A percentile compares a stretch with the other conserved stretches of the same genome.
phyloP scores from a whole-genome alignment of 2,888 invertebrate species.

The Dasypolia templi region DNA sequence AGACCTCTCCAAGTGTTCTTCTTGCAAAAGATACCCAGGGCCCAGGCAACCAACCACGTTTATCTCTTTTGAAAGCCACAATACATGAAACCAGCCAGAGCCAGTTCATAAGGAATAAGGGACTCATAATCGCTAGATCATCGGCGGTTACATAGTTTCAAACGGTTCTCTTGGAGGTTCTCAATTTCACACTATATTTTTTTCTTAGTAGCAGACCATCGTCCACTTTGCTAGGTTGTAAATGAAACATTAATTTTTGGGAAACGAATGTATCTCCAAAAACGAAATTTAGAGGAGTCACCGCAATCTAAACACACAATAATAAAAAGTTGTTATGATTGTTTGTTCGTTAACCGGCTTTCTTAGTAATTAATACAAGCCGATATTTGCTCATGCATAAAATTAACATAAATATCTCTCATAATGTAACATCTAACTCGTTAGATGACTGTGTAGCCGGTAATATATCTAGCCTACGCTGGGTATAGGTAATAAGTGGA shows the following conservation, averaged over 20 bases:
- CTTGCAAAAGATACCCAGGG: background rate
- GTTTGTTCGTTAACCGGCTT: constrained; percentile 73
- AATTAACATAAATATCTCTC: constrained; percentile 80
- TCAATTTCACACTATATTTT: background rate
- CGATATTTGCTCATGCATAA: constrained; percentile 84
- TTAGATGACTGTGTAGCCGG: constrained; percentile 43
- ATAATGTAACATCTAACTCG: constrained; percentile 71
- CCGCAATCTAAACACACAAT: constrained; percentile 59
- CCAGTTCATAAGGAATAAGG: background rate
- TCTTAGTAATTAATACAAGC: constrained; percentile 81
- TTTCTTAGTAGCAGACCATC: background rate
- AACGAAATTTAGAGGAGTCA: constrained; percentile 44
- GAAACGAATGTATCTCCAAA: constrained; percentile 13
- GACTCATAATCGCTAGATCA: background rate
- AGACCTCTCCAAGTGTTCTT: background rate
- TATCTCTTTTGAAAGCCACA: background rate
- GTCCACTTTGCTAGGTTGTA: background rate
- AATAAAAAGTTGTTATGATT: constrained; percentile 70
- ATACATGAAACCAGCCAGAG: background rate
- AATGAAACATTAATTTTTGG: constrained; percentile 9
- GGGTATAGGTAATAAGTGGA: too few relatives aligned
- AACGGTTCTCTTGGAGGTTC: background rate
- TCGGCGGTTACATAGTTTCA: background rate
- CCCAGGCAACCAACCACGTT: background rate
- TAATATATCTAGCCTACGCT: constrained; percentile 53